phyloP scores from a whole-genome alignment of 2,113 vertebrate species.

The Phalacrocorax aristotelis region DNA sequence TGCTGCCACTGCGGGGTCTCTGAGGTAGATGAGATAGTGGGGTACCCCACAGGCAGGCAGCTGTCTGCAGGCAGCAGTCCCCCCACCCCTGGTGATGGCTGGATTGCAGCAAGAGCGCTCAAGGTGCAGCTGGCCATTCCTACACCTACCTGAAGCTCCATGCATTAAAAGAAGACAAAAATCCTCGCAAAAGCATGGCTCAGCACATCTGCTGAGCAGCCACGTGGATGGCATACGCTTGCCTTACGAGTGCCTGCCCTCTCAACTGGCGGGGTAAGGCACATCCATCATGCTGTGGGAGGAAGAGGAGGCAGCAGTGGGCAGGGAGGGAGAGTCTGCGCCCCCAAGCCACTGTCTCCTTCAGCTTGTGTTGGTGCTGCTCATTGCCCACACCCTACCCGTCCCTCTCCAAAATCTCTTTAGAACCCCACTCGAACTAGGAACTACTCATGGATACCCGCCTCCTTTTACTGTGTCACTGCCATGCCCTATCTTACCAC shows the following conservation, averaged over 20 bases:
- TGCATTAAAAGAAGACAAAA: background rate
- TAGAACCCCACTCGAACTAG: background rate
- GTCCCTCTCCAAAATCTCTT: background rate
- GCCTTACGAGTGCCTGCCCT: background rate
- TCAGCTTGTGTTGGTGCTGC: background rate
- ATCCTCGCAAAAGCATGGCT: background rate
- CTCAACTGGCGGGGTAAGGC: background rate
- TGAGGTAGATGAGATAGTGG: background rate
- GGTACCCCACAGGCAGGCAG: background rate
- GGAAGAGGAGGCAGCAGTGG: background rate
- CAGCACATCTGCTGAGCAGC: background rate
- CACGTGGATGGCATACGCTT: background rate
- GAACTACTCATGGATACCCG: fast-evolving
- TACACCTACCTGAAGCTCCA: background rate
- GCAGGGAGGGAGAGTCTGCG: background rate
- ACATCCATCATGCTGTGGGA: background rate
- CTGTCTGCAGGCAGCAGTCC: background rate
- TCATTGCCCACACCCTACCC: background rate
- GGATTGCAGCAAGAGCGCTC: background rate
- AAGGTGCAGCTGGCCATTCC: background rate
- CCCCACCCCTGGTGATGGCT: background rate
- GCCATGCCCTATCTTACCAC: background rate
- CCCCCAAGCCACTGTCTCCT: background rate
- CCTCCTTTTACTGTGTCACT: background rate
- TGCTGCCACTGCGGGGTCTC: background rate